Percentiles rank a stretch among this genome's conserved stretches.
Evolutionary conservation across 1,140 invertebrate genomes (phyloP).

Genomic region (Drosophila tani): DNA sequence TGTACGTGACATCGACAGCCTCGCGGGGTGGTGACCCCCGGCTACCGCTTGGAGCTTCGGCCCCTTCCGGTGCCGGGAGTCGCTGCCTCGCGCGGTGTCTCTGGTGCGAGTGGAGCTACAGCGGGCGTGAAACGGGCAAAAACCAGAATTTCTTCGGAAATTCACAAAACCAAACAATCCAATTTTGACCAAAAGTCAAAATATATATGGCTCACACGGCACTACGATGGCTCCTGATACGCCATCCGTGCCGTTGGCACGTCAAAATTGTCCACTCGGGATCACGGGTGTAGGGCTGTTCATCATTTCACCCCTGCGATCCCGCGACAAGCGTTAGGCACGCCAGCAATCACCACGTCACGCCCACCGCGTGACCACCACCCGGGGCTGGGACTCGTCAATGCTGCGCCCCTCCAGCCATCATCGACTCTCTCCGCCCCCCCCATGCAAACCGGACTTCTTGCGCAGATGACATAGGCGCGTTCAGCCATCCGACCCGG

Average conservation of each 20-base stretch:
- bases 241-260: slow-evolving; percentile 76
- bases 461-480: slow-evolving; percentile 69
- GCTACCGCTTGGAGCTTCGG: slow-evolving; percentile 5
- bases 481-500: slow-evolving; percentile 45
- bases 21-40: slow-evolving; percentile 4
- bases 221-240: slow-evolving; percentile 69
- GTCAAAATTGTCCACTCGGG: slow-evolving; percentile 35
- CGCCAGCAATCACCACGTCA: slow-evolving; percentile 37
- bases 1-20: slow-evolving; percentile 29
- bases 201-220: slow-evolving; percentile 25
- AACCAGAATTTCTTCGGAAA: slow-evolving; percentile 44
- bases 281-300: slow-evolving; percentile 33
- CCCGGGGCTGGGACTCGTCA: slow-evolving; percentile 53
- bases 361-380: background rate
- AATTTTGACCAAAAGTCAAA: slow-evolving; percentile 44
- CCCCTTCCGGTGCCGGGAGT: slow-evolving; percentile 4
- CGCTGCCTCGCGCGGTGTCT: slow-evolving; percentile 11
- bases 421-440: slow-evolving; percentile 42
- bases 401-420: slow-evolving; percentile 48
- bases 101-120: slow-evolving; percentile 50
- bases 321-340: slow-evolving; percentile 62
- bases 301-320: slow-evolving; percentile 31
- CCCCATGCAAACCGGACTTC: slow-evolving; percentile 20
- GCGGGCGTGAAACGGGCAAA: slow-evolving; percentile 39
- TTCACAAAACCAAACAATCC: slow-evolving; percentile 42